phyloP scores from a whole-genome alignment of 1,140 invertebrate genomes.

The Achatina immaculata region DNA sequence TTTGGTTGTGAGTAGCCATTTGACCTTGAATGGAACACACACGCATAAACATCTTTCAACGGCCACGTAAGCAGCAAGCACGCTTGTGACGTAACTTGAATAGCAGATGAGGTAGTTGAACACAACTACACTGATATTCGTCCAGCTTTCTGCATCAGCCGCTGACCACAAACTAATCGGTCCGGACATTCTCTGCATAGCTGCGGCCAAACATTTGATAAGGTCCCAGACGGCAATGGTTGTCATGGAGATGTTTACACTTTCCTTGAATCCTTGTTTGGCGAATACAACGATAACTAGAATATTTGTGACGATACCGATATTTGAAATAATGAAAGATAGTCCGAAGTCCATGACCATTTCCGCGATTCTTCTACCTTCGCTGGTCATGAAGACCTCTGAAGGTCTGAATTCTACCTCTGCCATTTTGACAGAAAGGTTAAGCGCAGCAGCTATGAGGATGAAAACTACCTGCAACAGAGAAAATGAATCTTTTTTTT shows the following conservation, averaged over 20 bases:
- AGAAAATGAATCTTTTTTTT: not conserved
- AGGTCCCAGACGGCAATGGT: constrained; percentile 20
- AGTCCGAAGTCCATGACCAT: constrained; percentile 2
- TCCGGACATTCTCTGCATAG: constrained; percentile 24
- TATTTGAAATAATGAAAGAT: constrained; percentile 4
- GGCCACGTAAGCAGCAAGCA: constrained; percentile 23
- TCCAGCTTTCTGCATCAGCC: constrained; percentile 7
- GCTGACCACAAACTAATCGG: constrained; percentile 1
- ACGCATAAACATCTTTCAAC: constrained; percentile 26
- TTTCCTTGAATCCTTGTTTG: constrained; percentile 16
- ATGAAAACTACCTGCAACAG: too few species aligned
- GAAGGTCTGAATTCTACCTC: not conserved
- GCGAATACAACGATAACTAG: not conserved
- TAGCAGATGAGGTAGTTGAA: constrained; percentile 18
- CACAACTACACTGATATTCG: not conserved
- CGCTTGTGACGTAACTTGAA: constrained; percentile 12
- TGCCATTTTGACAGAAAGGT: not conserved
- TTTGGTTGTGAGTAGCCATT: not conserved
- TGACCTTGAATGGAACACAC: constrained; percentile 20
- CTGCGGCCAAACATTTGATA: constrained; percentile 1
- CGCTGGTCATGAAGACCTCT: not conserved
- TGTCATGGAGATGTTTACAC: constrained; percentile 12
- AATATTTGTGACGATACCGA: constrained; percentile 7
- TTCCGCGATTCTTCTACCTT: not conserved
- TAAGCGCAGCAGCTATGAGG: too few species aligned